Base-by-base conservation (phyloP, 1,140 invertebrate genomes). In the Scaptomyza montana region DNA sequence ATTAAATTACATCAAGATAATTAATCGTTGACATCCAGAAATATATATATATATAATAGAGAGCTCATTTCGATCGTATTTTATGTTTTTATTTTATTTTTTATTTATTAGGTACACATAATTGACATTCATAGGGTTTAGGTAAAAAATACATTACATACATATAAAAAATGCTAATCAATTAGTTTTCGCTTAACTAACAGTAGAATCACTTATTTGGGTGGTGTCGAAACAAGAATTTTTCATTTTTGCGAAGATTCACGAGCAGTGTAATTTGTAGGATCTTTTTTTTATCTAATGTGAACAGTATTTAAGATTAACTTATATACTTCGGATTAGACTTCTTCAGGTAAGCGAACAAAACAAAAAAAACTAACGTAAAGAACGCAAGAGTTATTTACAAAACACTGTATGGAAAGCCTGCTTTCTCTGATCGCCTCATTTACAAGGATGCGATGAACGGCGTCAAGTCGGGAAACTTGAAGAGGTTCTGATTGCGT, bases 391-490 rank as follows among this genome's bases (percentile, higher is more conserved):
- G 36, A 65, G 61, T 73, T 84, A 76, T 81, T 76, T 81, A 84
- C 80, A 82, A 73, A 80, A 65, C 72, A 59, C 33, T 73, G 49
- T 53, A 21, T 55, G 73, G 73, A 76, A 70, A 78, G 63, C 71
- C 51, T 66, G 65, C 51, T 63, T 63, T 49, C 77, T 74, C 61
- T 57, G 47, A 7, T 72, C 56, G 12, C 36, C n/a, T 45, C 1
- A 36, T 21, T 30, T 82, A 91, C 56, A 91, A 80, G 56, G 90
- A 76, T 8, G 90, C 94, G 62, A 95, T 93, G 77, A 95, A 95
- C 56, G 93, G 94, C 43, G 94, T 94, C 69, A 95, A 92, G 92
- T 95, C 94, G 41, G 94, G 94, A 47, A 95, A 92, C 93, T 82
- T 93, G 93, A 90, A 93, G 91, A 53, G 92, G 64, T 92, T 92